Evolutionary conservation across 2,797 vertebrate species (phyloP).

Genomic region (Arctocebus calabarensis): DNA sequence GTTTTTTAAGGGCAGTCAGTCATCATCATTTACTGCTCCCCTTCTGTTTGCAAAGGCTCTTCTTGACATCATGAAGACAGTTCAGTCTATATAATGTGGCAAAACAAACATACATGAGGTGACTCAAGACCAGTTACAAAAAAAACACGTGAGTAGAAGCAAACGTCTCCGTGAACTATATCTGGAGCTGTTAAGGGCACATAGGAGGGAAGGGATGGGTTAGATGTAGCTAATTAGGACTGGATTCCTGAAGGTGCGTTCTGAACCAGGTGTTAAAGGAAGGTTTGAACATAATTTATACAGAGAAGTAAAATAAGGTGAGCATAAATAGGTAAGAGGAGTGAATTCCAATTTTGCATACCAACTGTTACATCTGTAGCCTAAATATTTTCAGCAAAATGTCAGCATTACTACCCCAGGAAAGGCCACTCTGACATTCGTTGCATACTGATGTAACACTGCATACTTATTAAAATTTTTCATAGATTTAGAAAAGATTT

Average conservation of each 20-base stretch:
- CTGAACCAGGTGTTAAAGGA: conserved; percentile 40
- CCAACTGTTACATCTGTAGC: not conserved
- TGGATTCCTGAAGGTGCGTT: not conserved
- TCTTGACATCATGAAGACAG: conserved; percentile 56
- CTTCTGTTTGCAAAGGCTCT: conserved; percentile 66
- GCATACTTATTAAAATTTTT: conserved; percentile 25
- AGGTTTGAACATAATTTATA: not conserved
- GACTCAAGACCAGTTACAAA: conserved; percentile 55
- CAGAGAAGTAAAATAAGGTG: conserved; percentile 22
- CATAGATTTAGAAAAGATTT: conserved; percentile 15
- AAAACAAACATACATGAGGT: conserved; percentile 52
- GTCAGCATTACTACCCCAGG: conserved; percentile 10
- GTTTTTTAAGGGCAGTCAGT: conserved; percentile 54
- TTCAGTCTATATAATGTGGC: conserved; percentile 60
- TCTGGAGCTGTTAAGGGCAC: not conserved
- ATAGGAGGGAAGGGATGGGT: not conserved
- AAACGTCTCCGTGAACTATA: conserved; percentile 56
- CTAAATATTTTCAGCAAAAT: not conserved
- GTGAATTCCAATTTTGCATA: conserved; percentile 7
- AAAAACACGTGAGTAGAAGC: conserved; percentile 42
- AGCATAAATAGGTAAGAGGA: not conserved
- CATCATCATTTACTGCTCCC: conserved; percentile 69
- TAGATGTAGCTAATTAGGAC: not conserved
- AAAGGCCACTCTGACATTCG: conserved; percentile 19
- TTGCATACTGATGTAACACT: conserved; percentile 17